Conservation (phyloP, 2,113 vertebrate species). For the Mus pahari region DNA sequence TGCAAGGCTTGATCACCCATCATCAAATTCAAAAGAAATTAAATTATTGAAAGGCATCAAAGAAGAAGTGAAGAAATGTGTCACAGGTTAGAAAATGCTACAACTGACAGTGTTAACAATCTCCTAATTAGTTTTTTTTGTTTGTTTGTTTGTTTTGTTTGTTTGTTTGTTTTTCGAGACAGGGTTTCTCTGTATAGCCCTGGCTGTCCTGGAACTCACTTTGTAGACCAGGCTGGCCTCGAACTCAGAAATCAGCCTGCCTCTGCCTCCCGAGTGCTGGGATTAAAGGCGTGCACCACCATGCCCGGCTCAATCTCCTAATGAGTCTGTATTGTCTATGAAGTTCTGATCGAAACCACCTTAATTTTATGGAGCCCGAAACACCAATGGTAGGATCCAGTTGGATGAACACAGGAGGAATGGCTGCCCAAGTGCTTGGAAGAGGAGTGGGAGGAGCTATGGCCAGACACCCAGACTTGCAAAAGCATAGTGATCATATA, state of each 20-base stretch:
- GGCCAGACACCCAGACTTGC: neutral
- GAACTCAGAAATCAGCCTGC: no score
- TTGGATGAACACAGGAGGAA: neutral
- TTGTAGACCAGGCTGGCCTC: no score
- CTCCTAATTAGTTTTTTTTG: conserved; percentile 12
- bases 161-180: no score
- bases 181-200: no score
- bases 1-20: neutral
- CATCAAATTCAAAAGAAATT: neutral
- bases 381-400: neutral
- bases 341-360: neutral
- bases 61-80: neutral
- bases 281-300: no score
- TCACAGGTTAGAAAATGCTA: neutral
- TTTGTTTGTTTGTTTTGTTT: no score
- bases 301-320: neutral
- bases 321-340: neutral
- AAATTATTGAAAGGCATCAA: neutral
- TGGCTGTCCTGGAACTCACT: no score
- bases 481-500: neutral
- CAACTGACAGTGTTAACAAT: neutral
- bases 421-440: neutral
- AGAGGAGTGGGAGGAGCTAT: neutral
- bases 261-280: no score
- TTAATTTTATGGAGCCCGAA: neutral